Evolutionary conservation across 2,113 vertebrate species (phyloP).

Genomic region (Circaetus gallicus): DNA sequence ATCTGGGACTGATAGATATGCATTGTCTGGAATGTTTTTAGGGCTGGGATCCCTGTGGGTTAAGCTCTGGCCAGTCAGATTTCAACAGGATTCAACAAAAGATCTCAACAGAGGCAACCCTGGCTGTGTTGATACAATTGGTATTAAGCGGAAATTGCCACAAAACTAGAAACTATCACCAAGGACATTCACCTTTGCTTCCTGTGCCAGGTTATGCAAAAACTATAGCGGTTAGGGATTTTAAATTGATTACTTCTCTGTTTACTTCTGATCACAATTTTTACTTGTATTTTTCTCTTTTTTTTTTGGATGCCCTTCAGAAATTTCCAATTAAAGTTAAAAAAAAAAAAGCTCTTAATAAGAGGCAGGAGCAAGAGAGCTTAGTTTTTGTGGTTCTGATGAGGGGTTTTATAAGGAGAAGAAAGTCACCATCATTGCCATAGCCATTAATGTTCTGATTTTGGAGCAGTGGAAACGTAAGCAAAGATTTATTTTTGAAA

Average conservation of each 20-base stretch:
- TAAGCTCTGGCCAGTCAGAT: background rate
- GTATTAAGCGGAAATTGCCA: background rate
- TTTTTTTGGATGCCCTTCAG: background rate
- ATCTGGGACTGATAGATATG: background rate
- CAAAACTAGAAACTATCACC: background rate
- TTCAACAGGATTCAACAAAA: background rate
- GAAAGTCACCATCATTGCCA: background rate
- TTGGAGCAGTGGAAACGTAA: background rate
- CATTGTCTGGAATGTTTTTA: background rate
- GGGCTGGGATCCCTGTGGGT: background rate
- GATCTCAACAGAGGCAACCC: background rate
- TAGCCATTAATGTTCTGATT: background rate
- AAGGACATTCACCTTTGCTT: background rate
- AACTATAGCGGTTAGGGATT: background rate
- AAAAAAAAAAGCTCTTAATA: background rate
- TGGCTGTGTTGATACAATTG: background rate
- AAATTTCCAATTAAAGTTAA: background rate
- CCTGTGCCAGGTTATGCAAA: background rate
- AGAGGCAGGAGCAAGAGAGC: background rate
- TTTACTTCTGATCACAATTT: constrained; percentile 13
- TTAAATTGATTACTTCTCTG: background rate
- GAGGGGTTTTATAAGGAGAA: background rate
- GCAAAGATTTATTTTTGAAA: background rate
- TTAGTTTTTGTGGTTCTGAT: background rate
- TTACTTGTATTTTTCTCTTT: background rate